A percentile compares a stretch with the other conserved stretches of the same genome.
Conservation (phyloP, 1,140 invertebrate species). For the Lasioglossum albipes region DNA sequence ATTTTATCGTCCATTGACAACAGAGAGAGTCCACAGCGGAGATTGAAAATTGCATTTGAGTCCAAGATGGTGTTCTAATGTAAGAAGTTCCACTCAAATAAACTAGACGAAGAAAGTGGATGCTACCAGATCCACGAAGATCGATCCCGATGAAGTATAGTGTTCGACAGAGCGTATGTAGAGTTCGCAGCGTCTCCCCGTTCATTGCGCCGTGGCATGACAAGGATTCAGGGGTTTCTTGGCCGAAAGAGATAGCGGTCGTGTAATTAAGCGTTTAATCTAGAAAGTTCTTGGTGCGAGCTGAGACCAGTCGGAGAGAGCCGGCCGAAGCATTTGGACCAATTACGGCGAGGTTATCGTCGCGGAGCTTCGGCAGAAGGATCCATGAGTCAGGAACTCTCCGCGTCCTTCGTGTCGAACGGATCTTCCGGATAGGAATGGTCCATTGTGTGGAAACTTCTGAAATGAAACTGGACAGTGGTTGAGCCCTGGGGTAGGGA, state of each 20-base stretch:
- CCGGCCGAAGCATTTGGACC: conserved; percentile 55
- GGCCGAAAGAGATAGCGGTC: conserved; percentile 55
- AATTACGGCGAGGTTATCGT: conserved; percentile 72
- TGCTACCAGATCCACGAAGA: background rate
- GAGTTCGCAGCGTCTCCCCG: background rate
- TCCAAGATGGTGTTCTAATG: too few relatives aligned
- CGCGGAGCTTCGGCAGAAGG: conserved; percentile 58
- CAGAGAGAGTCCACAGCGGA: too few relatives aligned
- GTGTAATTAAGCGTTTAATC: conserved; percentile 72
- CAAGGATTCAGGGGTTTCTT: conserved; percentile 39
- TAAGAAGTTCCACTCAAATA: too few relatives aligned
- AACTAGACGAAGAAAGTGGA: too few relatives aligned
- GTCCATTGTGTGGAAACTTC: conserved; percentile 71
- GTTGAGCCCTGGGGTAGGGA: conserved; percentile 57
- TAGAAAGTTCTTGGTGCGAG: conserved; percentile 64
- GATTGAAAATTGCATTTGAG: too few relatives aligned
- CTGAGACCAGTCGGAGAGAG: conserved; percentile 41
- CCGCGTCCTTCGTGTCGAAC: conserved; percentile 47
- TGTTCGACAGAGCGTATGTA: background rate
- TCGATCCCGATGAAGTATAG: background rate
- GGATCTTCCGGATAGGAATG: conserved; percentile 54
- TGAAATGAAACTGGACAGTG: conserved; percentile 68
- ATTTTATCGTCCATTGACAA: too few relatives aligned
- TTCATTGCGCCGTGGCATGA: conserved; percentile 14
- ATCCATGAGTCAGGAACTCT: conserved; percentile 59